These are phyloP conservation scores for Vulpes lagopus DNA, from an alignment of 2,113 vertebrate species.

Conservation along the genomic window DNA sequence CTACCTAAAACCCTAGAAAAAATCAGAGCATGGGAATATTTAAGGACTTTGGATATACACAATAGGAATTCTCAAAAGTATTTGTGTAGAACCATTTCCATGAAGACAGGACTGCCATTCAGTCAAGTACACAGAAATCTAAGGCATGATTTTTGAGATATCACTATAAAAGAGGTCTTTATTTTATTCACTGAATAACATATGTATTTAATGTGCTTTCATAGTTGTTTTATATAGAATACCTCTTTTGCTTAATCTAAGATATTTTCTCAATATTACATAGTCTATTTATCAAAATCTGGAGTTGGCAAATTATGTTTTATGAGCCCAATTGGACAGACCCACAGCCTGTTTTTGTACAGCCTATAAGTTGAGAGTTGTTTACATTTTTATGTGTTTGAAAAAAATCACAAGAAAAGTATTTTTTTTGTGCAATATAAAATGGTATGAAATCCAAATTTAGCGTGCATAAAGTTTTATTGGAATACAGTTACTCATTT, in stretches of 20 bases:
- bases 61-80: not conserved
- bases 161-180: not conserved
- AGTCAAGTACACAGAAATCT: not conserved
- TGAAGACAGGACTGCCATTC: not conserved
- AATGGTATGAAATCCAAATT: conserved; percentile 6
- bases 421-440: not conserved
- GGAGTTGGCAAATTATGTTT: not conserved
- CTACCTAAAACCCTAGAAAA: not conserved
- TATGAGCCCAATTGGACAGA: not conserved
- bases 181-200: not conserved
- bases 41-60: not conserved
- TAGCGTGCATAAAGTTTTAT: not conserved
- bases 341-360: not conserved
- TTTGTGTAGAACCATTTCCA: not conserved
- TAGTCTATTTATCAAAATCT: not conserved
- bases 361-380: not conserved
- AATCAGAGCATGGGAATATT: not conserved
- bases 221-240: not conserved
- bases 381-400: not conserved
- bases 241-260: not conserved
- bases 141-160: not conserved
- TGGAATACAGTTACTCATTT: not conserved
- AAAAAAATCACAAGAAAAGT: not conserved
- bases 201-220: not conserved
- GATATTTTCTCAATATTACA: not conserved